Percentiles rank a stretch among this genome's conserved stretches.
Conservation (phyloP, 1,140 invertebrate genomes). For the Nomia melanderi region DNA sequence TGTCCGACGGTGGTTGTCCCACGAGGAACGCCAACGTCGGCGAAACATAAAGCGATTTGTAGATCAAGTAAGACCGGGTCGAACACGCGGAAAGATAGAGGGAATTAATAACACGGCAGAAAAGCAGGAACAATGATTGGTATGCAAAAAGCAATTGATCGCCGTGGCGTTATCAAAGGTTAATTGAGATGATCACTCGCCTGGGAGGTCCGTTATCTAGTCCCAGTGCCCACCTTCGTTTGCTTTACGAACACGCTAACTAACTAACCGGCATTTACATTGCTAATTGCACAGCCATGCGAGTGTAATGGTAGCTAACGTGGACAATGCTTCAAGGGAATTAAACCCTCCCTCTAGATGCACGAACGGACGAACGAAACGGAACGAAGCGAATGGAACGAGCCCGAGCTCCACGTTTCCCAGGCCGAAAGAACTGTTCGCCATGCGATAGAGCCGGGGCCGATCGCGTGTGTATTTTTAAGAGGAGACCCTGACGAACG, state of each 20-base stretch:
- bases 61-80: neutral
- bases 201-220: constrained; percentile 78
- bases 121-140: constrained; percentile 26
- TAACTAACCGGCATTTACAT: constrained; percentile 81
- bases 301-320: constrained; percentile 77
- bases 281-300: constrained; percentile 78
- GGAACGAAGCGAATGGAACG: neutral
- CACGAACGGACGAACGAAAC: constrained; percentile 30
- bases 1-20: neutral
- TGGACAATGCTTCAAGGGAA: constrained; percentile 75
- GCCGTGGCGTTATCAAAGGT: constrained; percentile 69
- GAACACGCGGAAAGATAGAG: neutral
- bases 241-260: constrained; percentile 77
- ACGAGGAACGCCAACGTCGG: neutral
- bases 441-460: constrained; percentile 26
- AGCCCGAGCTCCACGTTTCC: constrained; percentile 11
- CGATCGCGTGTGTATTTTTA: constrained; percentile 19
- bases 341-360: constrained; percentile 52
- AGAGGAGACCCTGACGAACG: constrained; percentile 9
- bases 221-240: constrained; percentile 66
- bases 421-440: constrained; percentile 32
- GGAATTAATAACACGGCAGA: neutral
- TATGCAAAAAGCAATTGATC: constrained; percentile 64
- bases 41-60: neutral
- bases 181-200: constrained; percentile 75